phyloP scores from a whole-genome alignment of 2,888 invertebrate species.

The Harpalus rubripes region DNA sequence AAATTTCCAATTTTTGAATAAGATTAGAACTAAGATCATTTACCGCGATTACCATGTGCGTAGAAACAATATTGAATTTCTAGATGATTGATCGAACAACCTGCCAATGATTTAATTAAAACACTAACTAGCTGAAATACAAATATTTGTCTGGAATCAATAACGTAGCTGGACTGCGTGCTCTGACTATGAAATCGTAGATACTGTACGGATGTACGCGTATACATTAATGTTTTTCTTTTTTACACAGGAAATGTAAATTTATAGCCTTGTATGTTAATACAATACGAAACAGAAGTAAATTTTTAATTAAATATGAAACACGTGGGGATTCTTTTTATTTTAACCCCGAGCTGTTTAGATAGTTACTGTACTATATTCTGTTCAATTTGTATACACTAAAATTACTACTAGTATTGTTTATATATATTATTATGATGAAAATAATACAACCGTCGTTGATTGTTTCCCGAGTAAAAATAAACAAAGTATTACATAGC shows the following conservation, averaged over 20 bases:
- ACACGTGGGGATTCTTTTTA: background rate
- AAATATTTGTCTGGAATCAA: conserved; percentile 29
- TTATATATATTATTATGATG: too few relatives aligned
- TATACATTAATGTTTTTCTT: background rate
- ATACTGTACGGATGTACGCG: background rate
- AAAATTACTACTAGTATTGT: too few relatives aligned
- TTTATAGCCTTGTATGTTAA: background rate
- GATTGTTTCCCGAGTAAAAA: too few relatives aligned
- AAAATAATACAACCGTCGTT: too few relatives aligned
- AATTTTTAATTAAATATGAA: background rate
- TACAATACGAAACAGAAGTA: background rate
- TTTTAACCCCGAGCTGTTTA: background rate
- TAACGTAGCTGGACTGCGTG: background rate
- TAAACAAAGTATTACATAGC: too few relatives aligned
- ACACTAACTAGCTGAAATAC: conserved; percentile 1
- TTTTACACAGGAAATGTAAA: background rate
- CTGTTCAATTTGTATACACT: too few relatives aligned
- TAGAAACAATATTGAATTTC: conserved; percentile 39
- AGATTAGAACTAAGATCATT: conserved; percentile 22
- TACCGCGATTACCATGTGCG: conserved; percentile 19
- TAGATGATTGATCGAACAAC: conserved; percentile 39
- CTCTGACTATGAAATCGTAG: conserved; percentile 10
- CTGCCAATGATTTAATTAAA: conserved; percentile 49
- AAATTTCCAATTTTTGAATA: conserved; percentile 29
- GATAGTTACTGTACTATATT: too few relatives aligned